Percentiles rank a stretch among this genome's conserved stretches.
Evolutionary conservation across 2,797 vertebrate genomes (phyloP).

Genomic region (Mallotus villosus): DNA sequence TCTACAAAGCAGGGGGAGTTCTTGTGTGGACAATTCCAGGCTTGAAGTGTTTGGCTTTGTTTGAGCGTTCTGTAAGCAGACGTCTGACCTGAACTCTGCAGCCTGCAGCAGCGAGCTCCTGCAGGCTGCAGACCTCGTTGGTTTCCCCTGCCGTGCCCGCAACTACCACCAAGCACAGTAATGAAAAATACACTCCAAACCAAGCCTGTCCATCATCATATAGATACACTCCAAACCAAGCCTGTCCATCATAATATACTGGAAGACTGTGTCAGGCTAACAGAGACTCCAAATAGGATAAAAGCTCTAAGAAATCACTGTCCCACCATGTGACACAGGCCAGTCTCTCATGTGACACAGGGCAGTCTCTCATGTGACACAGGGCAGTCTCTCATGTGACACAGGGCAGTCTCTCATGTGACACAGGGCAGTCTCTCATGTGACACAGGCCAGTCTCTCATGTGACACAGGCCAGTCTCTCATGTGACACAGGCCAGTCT

Average conservation of each 20-base stretch:
- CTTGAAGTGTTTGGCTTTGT: background rate
- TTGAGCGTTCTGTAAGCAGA: background rate
- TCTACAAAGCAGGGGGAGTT: background rate
- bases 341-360: too few relatives aligned
- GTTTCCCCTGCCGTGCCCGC: conserved; percentile 33
- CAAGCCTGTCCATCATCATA: conserved; percentile 11
- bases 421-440: too few relatives aligned
- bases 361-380: conserved; percentile 11
- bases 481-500: background rate
- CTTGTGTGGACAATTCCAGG: background rate
- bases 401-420: too few relatives aligned
- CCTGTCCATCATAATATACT: conserved; percentile 13
- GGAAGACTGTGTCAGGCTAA: background rate
- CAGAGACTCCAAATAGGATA: background rate
- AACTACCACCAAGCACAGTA: conserved; percentile 11
- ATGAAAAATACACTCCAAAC: conserved; percentile 12
- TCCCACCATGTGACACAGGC: too few relatives aligned
- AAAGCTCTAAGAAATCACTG: background rate
- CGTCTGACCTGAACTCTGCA: background rate
- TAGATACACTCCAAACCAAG: conserved; percentile 14
- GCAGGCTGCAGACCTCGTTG: background rate
- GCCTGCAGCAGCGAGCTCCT: background rate
- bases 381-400: too few relatives aligned
- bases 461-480: too few relatives aligned
- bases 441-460: too few relatives aligned